Evolutionary conservation across 2,888 invertebrate genomes (phyloP).

Genomic region (Scelioninae gen. 1): DNA sequence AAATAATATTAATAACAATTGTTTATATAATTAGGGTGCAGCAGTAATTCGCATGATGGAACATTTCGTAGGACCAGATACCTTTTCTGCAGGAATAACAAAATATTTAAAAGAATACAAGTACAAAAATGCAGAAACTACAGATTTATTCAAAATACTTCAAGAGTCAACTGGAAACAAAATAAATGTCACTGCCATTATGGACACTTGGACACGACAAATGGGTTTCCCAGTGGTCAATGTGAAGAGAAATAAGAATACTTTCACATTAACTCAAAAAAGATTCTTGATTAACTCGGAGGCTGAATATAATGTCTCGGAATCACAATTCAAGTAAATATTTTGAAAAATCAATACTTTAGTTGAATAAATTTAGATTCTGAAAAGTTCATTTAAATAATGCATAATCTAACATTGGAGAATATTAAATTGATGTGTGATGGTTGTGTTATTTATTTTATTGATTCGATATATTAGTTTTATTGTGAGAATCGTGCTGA

Average conservation of each 20-base stretch:
- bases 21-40: no score
- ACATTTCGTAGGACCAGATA: conserved; percentile 89
- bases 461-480: no score
- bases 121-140: conserved; percentile 91
- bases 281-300: conserved; percentile 90
- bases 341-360: no score
- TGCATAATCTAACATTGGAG: neutral
- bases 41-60: conserved; percentile 95
- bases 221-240: conserved; percentile 93
- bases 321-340: conserved; percentile 76
- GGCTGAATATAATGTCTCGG: conserved; percentile 84
- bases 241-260: conserved; percentile 85
- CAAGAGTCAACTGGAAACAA: conserved; percentile 86
- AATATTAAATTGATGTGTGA: no score
- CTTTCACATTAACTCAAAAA: conserved; percentile 88
- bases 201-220: conserved; percentile 96
- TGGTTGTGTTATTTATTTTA: no score
- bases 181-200: conserved; percentile 87
- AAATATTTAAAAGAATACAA: conserved; percentile 89
- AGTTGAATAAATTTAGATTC: neutral
- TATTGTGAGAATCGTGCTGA: no score
- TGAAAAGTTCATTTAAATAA: neutral
- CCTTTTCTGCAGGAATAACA: conserved; percentile 90
- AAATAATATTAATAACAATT: no score
- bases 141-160: conserved; percentile 90